Conservation (phyloP, 2,797 vertebrate species). For the Sebastes flavidus region DNA sequence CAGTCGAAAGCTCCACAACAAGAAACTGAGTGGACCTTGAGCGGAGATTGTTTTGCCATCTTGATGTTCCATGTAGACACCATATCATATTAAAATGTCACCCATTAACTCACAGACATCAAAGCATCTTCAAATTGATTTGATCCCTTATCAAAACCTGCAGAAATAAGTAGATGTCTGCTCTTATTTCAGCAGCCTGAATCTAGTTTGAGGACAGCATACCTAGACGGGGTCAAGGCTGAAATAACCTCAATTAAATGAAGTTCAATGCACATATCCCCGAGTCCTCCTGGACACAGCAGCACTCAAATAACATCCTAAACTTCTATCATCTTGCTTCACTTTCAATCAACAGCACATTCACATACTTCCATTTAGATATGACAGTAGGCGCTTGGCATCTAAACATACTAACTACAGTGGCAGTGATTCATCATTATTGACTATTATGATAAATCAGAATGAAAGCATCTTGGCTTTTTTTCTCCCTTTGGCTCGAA, state of each 20-base stretch:
- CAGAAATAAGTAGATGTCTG: not conserved
- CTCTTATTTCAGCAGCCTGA: conserved; percentile 13
- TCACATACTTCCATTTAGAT: conserved; percentile 51
- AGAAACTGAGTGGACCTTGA: not conserved
- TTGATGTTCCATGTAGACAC: not conserved
- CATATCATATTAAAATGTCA: not conserved
- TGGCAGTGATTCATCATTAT: conserved; percentile 44
- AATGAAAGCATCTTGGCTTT: conserved; percentile 71
- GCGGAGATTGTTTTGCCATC: not conserved
- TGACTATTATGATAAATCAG: conserved; percentile 71
- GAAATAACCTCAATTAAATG: conserved; percentile 36
- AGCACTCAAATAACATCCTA: not conserved
- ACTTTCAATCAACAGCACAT: not conserved
- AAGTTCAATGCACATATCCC: conserved; percentile 4
- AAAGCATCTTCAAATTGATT: not conserved
- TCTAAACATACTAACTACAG: conserved; percentile 50
- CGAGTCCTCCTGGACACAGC: not conserved
- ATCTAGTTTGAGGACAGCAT: conserved; percentile 33
- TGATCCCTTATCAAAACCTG: not conserved
- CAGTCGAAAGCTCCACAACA: not conserved
- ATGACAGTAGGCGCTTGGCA: conserved; percentile 56
- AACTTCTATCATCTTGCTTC: too few species aligned
- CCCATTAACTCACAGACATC: not conserved
- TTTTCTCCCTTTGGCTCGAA: conserved; percentile 46
- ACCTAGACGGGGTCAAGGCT: conserved; percentile 13